These are phyloP conservation scores for Noctua fimbriata DNA, from an alignment of 2,888 invertebrate species.

Conservation along the genomic window DNA sequence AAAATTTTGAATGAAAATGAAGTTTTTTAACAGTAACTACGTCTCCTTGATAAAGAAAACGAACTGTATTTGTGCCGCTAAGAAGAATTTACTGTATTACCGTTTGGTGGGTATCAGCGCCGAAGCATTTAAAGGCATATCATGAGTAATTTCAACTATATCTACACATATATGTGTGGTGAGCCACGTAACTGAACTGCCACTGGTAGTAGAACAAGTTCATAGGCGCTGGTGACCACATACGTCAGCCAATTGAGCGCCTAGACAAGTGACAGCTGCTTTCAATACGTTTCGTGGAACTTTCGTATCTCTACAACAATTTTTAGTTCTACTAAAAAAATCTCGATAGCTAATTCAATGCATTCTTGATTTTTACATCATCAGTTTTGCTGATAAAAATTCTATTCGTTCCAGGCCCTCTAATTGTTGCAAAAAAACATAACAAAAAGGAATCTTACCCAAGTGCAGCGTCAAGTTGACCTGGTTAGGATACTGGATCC, in stretches of 20 bases:
- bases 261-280: background rate
- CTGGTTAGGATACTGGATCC: slow-evolving; percentile 96
- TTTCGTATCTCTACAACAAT: background rate
- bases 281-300: background rate
- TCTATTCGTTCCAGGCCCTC: background rate
- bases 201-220: background rate
- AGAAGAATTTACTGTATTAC: background rate
- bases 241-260: background rate
- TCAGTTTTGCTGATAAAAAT: background rate
- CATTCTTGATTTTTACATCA: background rate
- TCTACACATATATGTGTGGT: too few species aligned
- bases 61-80: background rate
- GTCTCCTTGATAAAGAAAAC: background rate
- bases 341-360: background rate
- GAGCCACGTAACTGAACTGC: too few species aligned
- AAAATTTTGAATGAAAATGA: background rate
- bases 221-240: background rate
- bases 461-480: slow-evolving; percentile 98
- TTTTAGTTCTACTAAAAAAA: background rate
- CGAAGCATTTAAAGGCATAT: background rate
- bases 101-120: background rate
- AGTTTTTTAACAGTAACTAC: background rate
- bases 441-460: slow-evolving; percentile 88
- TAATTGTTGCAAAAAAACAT: background rate
- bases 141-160: background rate